phyloP scores from a whole-genome alignment of 2,113 vertebrate genomes.

The Pitta sordida region DNA sequence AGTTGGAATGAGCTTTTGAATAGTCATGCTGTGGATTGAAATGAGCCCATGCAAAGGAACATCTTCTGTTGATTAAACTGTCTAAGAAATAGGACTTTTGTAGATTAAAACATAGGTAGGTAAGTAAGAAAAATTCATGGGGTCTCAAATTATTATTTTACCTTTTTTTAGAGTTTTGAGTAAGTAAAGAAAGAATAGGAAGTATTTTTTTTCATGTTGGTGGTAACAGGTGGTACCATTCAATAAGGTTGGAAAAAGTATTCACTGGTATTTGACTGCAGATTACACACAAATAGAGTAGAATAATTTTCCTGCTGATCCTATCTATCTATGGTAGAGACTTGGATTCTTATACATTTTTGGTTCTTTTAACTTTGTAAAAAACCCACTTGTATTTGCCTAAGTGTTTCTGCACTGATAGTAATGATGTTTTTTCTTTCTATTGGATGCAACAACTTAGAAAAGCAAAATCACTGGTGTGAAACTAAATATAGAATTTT shows the following conservation, averaged over 20 bases:
- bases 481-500: constrained; percentile 24
- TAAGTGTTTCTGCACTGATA: not conserved
- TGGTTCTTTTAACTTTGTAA: not conserved
- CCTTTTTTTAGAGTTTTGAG: not conserved
- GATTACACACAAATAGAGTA: not conserved
- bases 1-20: not conserved
- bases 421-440: not conserved
- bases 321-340: too few relatives aligned
- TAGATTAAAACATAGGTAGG: not conserved
- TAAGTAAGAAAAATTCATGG: not conserved
- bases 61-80: not conserved
- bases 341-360: not conserved
- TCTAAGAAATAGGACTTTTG: not conserved
- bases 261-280: not conserved
- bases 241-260: not conserved
- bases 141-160: not conserved
- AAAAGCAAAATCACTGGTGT: not conserved
- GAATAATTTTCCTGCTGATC: not conserved
- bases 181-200: not conserved
- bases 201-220: not conserved
- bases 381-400: not conserved
- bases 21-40: not conserved
- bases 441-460: not conserved
- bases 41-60: not conserved
- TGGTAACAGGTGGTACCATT: not conserved